Percentiles rank a stretch among this genome's conserved stretches.
Evolutionary conservation across 2,113 vertebrate genomes (phyloP).

Genomic region (Dicaeum eximium): DNA sequence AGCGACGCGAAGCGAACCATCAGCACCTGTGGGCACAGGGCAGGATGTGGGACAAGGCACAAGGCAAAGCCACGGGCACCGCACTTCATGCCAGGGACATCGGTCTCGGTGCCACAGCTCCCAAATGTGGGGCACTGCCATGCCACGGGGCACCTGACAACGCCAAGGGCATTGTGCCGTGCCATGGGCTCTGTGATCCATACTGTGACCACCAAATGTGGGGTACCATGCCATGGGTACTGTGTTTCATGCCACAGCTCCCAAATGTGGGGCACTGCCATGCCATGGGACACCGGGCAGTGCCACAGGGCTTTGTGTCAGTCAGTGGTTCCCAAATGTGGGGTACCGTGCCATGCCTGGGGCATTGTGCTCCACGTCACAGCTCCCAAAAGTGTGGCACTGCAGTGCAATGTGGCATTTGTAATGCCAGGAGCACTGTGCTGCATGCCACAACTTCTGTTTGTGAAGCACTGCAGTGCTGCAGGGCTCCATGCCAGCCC

Average conservation of each 20-base stretch:
- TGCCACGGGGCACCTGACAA: not conserved
- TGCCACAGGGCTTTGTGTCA: accelerated
- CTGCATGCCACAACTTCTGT: not conserved
- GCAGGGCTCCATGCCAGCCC: not conserved
- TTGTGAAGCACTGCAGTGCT: not conserved
- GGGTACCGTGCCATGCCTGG: not conserved
- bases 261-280: not conserved
- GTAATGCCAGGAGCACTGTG: not conserved
- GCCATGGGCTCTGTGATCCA: not conserved
- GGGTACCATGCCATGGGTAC: not conserved
- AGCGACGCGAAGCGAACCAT: conserved; percentile 91
- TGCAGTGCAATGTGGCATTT: not conserved
- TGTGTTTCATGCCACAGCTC: accelerated
- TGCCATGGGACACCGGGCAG: accelerated
- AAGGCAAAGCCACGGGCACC: not conserved
- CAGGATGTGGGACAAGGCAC: not conserved
- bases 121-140: not conserved
- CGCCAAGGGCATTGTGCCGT: accelerated
- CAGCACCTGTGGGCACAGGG: conserved; percentile 74
- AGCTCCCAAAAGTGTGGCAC: not conserved
- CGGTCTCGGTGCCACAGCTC: accelerated
- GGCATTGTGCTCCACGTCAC: not conserved
- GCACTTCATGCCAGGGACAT: not conserved
- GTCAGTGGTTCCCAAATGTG: not conserved
- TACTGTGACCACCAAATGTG: not conserved